These are phyloP conservation scores for Mesoligia furuncula DNA, from an alignment of 2,888 invertebrate genomes.

Conservation along the genomic window DNA sequence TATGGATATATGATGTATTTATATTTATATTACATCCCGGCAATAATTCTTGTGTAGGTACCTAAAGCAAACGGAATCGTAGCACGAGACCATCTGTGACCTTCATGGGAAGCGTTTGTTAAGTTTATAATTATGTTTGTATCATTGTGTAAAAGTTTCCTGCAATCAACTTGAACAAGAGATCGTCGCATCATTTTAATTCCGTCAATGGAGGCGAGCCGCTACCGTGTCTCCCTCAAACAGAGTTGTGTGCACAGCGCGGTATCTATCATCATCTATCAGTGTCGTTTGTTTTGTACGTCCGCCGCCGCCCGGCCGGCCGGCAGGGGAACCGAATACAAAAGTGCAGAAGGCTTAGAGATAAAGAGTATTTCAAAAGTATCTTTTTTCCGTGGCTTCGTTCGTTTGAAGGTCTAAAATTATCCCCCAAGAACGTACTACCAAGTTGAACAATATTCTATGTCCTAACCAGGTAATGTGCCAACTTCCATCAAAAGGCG, in stretches of 20 bases:
- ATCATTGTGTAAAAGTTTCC: background rate
- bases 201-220: background rate
- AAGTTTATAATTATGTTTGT: background rate
- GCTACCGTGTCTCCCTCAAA: constrained; percentile 21
- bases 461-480: background rate
- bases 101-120: background rate
- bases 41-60: background rate
- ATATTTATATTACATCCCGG: background rate
- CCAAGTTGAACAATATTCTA: background rate
- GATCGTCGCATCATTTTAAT: constrained; percentile 17
- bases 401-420: background rate
- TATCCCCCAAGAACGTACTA: background rate
- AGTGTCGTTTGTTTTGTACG: constrained; percentile 54
- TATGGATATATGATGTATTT: too few relatives aligned
- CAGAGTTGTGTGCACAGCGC: constrained; percentile 52
- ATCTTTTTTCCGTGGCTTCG: background rate
- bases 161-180: background rate
- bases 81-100: too few relatives aligned
- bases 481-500: background rate
- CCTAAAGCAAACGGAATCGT: background rate
- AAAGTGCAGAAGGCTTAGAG: constrained; percentile 11
- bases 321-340: accelerated
- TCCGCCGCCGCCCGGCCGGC: constrained; percentile 6
- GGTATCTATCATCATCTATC: constrained; percentile 72
- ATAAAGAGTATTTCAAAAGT: background rate